Conservation (phyloP, 1,140 invertebrate species). For the Cotesia chilonis region DNA sequence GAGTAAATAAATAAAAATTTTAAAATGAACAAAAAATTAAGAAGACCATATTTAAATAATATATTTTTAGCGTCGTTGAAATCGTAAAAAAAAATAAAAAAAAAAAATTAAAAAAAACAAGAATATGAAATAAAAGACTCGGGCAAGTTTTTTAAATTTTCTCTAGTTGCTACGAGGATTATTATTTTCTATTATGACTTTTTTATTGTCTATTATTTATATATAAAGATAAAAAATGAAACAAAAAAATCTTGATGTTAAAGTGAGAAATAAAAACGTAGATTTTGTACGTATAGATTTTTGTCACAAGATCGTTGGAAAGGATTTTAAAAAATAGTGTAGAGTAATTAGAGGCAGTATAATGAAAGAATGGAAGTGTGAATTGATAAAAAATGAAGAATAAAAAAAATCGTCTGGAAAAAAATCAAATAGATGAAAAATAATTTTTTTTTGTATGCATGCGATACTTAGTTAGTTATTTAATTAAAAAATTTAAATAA, state of each 20-base stretch:
- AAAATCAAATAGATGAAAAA: slow-evolving; percentile 15
- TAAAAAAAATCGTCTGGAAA: slow-evolving; percentile 11
- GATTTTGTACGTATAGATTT: slow-evolving; percentile 29
- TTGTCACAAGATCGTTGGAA: slow-evolving; percentile 3
- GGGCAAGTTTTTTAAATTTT: slow-evolving; percentile 51
- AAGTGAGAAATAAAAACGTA: slow-evolving; percentile 30
- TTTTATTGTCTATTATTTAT: slow-evolving; percentile 19
- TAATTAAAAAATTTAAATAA: slow-evolving; percentile 47
- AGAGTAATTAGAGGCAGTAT: no score
- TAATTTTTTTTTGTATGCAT: slow-evolving; percentile 41
- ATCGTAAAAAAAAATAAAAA: background rate
- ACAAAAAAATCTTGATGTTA: slow-evolving; percentile 46
- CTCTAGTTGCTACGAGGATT: slow-evolving; percentile 26
- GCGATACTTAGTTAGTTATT: slow-evolving; percentile 58
- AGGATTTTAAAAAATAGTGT: background rate
- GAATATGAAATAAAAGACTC: slow-evolving; percentile 36
- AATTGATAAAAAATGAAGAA: background rate
- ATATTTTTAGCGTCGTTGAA: slow-evolving; percentile 57
- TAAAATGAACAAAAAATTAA: slow-evolving; percentile 23
- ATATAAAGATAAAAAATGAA: slow-evolving; percentile 5
- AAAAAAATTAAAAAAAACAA: slow-evolving; percentile 43
- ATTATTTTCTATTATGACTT: slow-evolving; percentile 21
- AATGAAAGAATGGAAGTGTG: slow-evolving; percentile 39
- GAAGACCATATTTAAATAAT: slow-evolving; percentile 49
- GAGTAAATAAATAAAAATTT: slow-evolving; percentile 33